These are phyloP conservation scores for Austrolebias charrua DNA, from an alignment of 2,797 vertebrate species.

Conservation along the genomic window DNA sequence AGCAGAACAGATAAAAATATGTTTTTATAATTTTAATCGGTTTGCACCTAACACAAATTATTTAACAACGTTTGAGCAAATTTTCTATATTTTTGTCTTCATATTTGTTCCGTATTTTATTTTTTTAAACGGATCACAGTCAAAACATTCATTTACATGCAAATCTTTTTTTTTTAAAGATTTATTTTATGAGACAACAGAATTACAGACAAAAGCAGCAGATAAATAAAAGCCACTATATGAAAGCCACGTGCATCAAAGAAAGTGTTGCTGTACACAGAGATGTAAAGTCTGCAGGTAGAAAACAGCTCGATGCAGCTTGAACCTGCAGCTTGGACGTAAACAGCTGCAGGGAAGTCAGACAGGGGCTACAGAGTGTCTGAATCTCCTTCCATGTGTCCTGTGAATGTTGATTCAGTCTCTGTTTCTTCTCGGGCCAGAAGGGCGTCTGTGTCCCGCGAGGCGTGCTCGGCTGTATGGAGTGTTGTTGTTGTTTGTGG, in stretches of 20 bases:
- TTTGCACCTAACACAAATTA: not conserved
- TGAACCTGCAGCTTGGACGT: slow-evolving; percentile 18
- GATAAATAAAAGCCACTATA: not conserved
- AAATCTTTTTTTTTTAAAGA: too few species aligned
- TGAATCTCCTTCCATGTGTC: slow-evolving; percentile 8
- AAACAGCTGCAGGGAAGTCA: slow-evolving; percentile 42
- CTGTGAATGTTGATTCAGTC: slow-evolving; percentile 24
- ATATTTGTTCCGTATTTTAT: too few species aligned
- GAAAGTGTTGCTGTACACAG: not conserved
- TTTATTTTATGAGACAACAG: not conserved
- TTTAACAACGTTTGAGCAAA: too few species aligned
- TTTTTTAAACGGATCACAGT: too few species aligned
- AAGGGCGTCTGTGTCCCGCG: slow-evolving; percentile 29
- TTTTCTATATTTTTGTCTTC: too few species aligned
- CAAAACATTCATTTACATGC: not conserved
- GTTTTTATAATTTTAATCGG: not conserved
- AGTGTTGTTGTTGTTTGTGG: slow-evolving; percentile 43
- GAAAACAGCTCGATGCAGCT: slow-evolving; percentile 11
- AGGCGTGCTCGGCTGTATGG: slow-evolving; percentile 21
- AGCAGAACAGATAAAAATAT: not conserved
- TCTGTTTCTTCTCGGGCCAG: slow-evolving; percentile 9
- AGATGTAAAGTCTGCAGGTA: slow-evolving; percentile 33
- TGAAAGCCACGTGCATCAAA: not conserved
- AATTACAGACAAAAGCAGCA: not conserved
- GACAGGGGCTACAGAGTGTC: not conserved